Base-by-base conservation (phyloP, 1,140 invertebrate genomes). In the Triops longicaudatus region DNA sequence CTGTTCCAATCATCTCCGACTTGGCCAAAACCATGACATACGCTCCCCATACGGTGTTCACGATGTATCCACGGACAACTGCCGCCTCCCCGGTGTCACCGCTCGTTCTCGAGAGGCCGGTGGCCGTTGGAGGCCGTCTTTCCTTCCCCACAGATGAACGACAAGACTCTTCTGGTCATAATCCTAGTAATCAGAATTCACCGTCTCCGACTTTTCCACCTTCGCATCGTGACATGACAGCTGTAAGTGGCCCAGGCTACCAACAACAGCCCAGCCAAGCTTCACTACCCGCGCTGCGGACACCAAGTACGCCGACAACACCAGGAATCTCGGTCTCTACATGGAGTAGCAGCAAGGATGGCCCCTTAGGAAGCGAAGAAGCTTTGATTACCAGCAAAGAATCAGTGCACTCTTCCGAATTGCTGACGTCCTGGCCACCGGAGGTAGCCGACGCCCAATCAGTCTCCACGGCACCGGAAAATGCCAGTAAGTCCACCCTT, bases 331-430 rank as follows among this genome's bases (percentile, higher is more conserved):
- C 31, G 31, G 31, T 2, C 31, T 37, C 50, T 14, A 63, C 50
- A 22, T 63, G 50, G 50, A 63, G 50, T 63, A 63, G 50, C 50
- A 63, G n/a, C 31, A 2, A 37, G 2, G 2, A 37, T 37, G 31
- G 31, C 50, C 50, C 22, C 50, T 63, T 22, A 63, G 50, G 50
- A 63, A 14, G 50, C 5, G 31, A 37, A 37, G 31, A 37, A 37
- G 50, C 50, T 63, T 63, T 63, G 50, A 63, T 63, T 63, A 63
- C 50, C 22, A 22, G 50, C 50, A 63, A 63, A 63, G 50, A 63
- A 63, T 63, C 50, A 63, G 50, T 63, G 50, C 50, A 63, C 50
- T 63, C 50, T 63, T 63, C 50, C 50, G 50, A 63, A 63, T 63
- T 63, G 50, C 50, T 63, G 50, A 63, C 50, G 22, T 63, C 50